Conservation (phyloP, 2,888 invertebrate species). For the Coremacera marginata region DNA sequence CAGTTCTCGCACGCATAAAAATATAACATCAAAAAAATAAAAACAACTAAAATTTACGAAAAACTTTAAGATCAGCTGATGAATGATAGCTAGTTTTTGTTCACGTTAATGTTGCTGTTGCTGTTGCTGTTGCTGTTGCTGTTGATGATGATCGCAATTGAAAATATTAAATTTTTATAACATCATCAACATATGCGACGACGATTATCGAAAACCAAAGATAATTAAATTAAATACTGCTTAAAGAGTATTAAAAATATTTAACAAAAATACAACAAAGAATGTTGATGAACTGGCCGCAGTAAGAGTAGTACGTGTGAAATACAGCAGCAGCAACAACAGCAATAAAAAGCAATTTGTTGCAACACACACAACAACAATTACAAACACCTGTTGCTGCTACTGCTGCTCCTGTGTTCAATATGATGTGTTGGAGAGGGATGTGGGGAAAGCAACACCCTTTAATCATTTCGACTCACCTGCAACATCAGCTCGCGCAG, state of each 20-base stretch:
- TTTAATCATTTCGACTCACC: slow-evolving; percentile 64
- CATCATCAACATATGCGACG: not conserved
- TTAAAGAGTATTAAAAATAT: not conserved
- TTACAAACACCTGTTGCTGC: slow-evolving; percentile 17
- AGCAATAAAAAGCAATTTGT: not conserved
- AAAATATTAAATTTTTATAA: slow-evolving; percentile 12
- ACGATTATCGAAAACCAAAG: not conserved
- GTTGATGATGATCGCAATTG: not conserved
- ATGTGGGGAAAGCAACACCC: too few relatives aligned
- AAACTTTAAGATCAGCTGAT: not conserved
- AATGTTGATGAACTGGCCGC: not conserved
- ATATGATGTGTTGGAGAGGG: too few relatives aligned
- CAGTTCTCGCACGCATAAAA: slow-evolving; percentile 38
- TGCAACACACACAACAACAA: slow-evolving; percentile 1
- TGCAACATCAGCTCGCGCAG: slow-evolving; percentile 72
- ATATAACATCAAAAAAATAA: slow-evolving; percentile 5
- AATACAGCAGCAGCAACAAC: slow-evolving; percentile 17
- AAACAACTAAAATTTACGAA: not conserved
- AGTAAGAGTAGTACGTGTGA: not conserved
- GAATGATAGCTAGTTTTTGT: not conserved
- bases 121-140: not conserved
- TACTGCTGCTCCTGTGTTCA: not conserved
- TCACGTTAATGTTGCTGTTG: not conserved
- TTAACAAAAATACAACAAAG: too few relatives aligned
- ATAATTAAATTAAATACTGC: slow-evolving; percentile 11